Conservation (phyloP, 2,797 vertebrate species). For the Xenopus petersii region DNA sequence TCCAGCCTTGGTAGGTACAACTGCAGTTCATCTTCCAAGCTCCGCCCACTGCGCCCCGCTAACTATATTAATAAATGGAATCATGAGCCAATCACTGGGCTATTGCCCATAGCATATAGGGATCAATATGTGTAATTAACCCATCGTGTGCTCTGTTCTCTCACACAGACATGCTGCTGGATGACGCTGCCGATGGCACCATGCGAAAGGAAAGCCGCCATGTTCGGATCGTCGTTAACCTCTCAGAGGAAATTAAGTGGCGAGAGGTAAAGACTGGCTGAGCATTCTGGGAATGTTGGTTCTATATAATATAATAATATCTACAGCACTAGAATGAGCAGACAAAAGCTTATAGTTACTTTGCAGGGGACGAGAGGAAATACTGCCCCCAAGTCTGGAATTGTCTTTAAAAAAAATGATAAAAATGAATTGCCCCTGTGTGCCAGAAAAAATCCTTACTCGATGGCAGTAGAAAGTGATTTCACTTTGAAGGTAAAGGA, state of each 20-base stretch:
- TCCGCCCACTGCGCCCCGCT: too few relatives aligned
- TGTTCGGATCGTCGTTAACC: conserved; percentile 88
- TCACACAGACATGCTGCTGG: conserved; percentile 88
- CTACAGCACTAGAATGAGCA: too few relatives aligned
- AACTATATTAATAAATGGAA: too few relatives aligned
- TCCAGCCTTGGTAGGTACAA: conserved; percentile 84
- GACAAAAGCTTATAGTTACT: too few relatives aligned
- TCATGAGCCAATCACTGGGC: too few relatives aligned
- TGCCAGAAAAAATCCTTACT: too few relatives aligned
- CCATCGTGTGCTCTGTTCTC: background rate
- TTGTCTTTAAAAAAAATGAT: background rate
- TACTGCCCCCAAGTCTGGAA: background rate
- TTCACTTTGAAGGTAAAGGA: too few relatives aligned
- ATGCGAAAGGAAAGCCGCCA: conserved; percentile 87
- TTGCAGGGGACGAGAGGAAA: background rate
- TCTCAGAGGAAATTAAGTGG: conserved; percentile 82
- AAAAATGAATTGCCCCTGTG: too few relatives aligned
- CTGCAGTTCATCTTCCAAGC: background rate
- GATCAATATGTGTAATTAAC: too few relatives aligned
- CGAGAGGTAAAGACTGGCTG: conserved; percentile 75
- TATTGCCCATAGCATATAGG: too few relatives aligned
- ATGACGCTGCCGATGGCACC: conserved; percentile 84
- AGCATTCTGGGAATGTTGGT: background rate
- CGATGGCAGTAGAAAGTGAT: too few relatives aligned
- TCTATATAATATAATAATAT: too few relatives aligned